These are phyloP conservation scores for Philhelius pedissequus DNA, from an alignment of 2,888 invertebrate species.

Conservation along the genomic window DNA sequence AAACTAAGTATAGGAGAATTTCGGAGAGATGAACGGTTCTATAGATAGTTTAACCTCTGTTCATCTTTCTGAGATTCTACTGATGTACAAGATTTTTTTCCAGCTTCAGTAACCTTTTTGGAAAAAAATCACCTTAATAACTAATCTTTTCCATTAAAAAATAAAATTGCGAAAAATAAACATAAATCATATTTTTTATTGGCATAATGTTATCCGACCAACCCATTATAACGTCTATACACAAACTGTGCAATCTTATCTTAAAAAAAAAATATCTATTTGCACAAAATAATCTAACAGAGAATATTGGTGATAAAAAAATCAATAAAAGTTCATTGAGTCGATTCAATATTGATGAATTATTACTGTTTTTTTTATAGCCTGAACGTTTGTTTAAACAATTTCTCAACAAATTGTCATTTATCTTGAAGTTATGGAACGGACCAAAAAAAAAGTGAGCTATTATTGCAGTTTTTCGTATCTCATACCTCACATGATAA, in stretches of 20 bases:
- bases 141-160: neutral
- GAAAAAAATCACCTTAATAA: neutral
- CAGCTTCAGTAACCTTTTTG: too few species aligned
- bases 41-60: too few species aligned
- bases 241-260: neutral
- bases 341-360: constrained; percentile 46
- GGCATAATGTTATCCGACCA: neutral
- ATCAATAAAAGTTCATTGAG: constrained; percentile 52
- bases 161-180: neutral
- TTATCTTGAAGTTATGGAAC: constrained; percentile 41
- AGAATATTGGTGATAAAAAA: neutral
- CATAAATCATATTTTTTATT: neutral
- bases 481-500: constrained; percentile 44
- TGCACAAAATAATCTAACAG: neutral
- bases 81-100: too few species aligned
- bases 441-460: neutral
- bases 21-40: too few species aligned
- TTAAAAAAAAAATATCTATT: neutral
- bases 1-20: too few species aligned
- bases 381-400: constrained; percentile 20
- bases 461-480: neutral
- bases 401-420: constrained; percentile 48
- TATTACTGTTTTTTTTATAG: constrained; percentile 1
- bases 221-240: neutral
- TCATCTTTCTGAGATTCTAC: too few species aligned